Percentiles rank a stretch among this genome's conserved stretches.
Conservation (phyloP, 2,113 vertebrate genomes). For the Pteruthius melanotis region DNA sequence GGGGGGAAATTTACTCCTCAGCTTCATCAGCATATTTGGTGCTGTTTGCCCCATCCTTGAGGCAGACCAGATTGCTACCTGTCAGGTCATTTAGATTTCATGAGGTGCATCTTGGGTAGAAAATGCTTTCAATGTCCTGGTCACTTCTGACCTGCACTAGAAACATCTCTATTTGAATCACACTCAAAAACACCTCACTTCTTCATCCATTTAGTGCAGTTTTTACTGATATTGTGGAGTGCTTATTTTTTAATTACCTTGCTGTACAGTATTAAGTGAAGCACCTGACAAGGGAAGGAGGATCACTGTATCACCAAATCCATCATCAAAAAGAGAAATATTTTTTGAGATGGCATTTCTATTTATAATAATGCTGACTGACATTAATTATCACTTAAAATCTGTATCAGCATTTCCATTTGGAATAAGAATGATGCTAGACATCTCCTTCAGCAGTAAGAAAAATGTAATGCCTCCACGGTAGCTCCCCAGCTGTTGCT, state of each 20-base stretch:
- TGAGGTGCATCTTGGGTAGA: not conserved
- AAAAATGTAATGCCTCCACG: not conserved
- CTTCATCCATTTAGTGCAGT: not conserved
- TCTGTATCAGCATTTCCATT: not conserved
- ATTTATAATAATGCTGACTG: slow-evolving; percentile 12
- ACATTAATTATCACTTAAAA: slow-evolving; percentile 13
- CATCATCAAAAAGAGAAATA: not conserved
- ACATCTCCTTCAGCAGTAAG: not conserved
- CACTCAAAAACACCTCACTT: not conserved
- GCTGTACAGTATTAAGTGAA: not conserved
- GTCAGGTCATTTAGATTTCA: not conserved
- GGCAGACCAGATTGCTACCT: not conserved
- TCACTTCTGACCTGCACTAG: not conserved
- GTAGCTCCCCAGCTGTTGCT: not conserved
- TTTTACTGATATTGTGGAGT: not conserved
- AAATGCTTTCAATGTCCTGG: not conserved
- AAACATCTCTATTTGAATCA: not conserved
- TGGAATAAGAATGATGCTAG: not conserved
- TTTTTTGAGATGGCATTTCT: slow-evolving; percentile 2
- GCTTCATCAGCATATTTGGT: not conserved
- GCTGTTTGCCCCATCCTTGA: not conserved
- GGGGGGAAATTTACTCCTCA: accelerated
- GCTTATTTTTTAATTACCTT: not conserved
- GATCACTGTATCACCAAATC: not conserved
- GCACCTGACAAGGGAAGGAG: not conserved